A percentile compares a stretch with the other conserved stretches of the same genome.
Evolutionary conservation across 2,888 invertebrate species (phyloP).

Genomic region (Limnephilus rhombicus): DNA sequence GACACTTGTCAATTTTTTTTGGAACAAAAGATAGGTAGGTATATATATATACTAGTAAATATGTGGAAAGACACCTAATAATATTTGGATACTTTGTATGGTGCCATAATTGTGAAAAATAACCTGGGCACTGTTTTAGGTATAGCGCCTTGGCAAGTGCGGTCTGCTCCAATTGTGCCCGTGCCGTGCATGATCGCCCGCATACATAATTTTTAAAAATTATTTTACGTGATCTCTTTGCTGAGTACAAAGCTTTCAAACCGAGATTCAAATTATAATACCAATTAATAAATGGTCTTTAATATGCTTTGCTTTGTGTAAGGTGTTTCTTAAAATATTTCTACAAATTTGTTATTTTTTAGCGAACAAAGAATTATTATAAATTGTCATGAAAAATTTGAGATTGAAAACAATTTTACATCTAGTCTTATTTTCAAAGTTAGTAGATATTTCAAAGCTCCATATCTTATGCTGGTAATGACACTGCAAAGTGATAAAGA

Average conservation of each 20-base stretch:
- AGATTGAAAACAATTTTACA: neutral
- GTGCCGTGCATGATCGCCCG: no score
- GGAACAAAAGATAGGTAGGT: no score
- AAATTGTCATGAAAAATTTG: neutral
- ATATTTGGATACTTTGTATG: no score
- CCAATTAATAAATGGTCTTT: neutral
- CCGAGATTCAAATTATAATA: neutral
- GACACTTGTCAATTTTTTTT: no score
- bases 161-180: no score
- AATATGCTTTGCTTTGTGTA: neutral
- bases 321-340: neutral
- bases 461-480: neutral
- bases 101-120: no score
- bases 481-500: no score
- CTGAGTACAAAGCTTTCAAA: neutral
- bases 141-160: no score
- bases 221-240: neutral
- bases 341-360: neutral
- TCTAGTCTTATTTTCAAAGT: neutral
- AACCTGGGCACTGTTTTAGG: no score
- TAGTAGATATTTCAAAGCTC: neutral
- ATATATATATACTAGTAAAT: no score
- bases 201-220: no score
- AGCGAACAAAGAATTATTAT: neutral
- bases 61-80: no score